A percentile compares a stretch with the other conserved stretches of the same genome.
Evolutionary conservation across 2,797 vertebrate genomes (phyloP).

Genomic region (Australoheros facetus): DNA sequence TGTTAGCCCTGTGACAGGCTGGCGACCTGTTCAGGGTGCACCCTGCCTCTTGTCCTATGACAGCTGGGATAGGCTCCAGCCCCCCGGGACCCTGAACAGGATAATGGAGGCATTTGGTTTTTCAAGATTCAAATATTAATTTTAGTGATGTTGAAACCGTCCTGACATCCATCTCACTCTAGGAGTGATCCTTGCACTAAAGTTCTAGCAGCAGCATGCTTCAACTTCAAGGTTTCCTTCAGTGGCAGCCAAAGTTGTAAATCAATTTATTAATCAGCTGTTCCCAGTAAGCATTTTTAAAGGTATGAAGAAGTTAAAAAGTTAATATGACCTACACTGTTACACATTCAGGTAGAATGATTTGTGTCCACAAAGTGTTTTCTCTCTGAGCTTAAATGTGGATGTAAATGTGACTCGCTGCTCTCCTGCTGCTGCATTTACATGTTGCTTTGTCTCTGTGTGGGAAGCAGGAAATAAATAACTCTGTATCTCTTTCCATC

Average conservation of each 20-base stretch:
- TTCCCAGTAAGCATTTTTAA: not conserved
- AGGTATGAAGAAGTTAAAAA: too few species aligned
- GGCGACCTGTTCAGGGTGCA: too few species aligned
- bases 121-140: not conserved
- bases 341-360: not conserved
- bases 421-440: not conserved
- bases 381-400: too few species aligned
- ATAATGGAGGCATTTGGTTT: not conserved
- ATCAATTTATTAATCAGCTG: not conserved
- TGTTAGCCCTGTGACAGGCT: too few species aligned
- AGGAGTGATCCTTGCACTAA: too few species aligned
- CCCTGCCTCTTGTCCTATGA: too few species aligned
- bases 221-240: too few species aligned
- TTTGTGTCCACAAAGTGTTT: not conserved
- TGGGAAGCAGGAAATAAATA: not conserved
- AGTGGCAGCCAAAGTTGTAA: not conserved
- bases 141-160: not conserved
- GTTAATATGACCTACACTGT: not conserved
- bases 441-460: not conserved
- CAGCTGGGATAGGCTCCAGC: too few species aligned
- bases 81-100: too few species aligned
- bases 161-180: not conserved
- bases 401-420: not conserved
- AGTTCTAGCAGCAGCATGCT: not conserved
- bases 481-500: not conserved